phyloP scores from a whole-genome alignment of 2,888 invertebrate genomes.

The Fabriciana adippe region DNA sequence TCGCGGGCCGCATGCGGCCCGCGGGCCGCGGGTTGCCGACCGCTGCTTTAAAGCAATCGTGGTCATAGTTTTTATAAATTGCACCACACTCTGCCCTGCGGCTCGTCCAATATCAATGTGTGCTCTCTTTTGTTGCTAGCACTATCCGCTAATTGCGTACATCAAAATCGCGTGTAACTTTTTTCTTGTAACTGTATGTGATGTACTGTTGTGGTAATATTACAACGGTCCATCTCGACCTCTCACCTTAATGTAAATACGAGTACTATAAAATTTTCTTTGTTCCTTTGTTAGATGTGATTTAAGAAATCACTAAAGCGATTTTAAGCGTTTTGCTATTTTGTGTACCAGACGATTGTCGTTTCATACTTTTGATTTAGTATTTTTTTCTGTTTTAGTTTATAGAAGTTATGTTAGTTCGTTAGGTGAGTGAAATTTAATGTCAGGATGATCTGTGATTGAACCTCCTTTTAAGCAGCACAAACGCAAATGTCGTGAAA shows the following conservation, averaged over 20 bases:
- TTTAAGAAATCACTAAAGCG: slow-evolving; percentile 11
- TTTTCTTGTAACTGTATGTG: slow-evolving; percentile 44
- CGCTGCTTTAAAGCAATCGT: too few relatives aligned
- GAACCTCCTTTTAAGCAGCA: too few relatives aligned
- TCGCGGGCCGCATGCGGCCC: too few relatives aligned
- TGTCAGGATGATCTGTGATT: too few relatives aligned
- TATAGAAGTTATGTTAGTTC: neutral
- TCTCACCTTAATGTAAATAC: slow-evolving; percentile 10
- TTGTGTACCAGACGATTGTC: neutral
- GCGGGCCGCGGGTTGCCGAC: too few relatives aligned
- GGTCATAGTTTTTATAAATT: slow-evolving; percentile 35
- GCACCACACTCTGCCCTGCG: slow-evolving; percentile 45
- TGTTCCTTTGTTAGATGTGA: slow-evolving; percentile 2
- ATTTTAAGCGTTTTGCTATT: slow-evolving; percentile 13
- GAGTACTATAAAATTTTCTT: neutral
- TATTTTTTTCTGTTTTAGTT: neutral
- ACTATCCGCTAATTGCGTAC: slow-evolving; percentile 48
- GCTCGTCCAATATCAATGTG: slow-evolving; percentile 47
- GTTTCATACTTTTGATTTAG: neutral
- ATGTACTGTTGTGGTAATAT: slow-evolving; percentile 41
- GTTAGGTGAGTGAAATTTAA: too few relatives aligned
- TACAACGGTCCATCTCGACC: slow-evolving; percentile 15
- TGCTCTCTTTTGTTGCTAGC: slow-evolving; percentile 49
- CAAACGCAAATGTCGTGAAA: too few relatives aligned
- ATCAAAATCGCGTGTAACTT: slow-evolving; percentile 45